These are phyloP conservation scores for Lepidotrigona ventralis DNA, from an alignment of 1,140 invertebrate species.

Conservation along the genomic window DNA sequence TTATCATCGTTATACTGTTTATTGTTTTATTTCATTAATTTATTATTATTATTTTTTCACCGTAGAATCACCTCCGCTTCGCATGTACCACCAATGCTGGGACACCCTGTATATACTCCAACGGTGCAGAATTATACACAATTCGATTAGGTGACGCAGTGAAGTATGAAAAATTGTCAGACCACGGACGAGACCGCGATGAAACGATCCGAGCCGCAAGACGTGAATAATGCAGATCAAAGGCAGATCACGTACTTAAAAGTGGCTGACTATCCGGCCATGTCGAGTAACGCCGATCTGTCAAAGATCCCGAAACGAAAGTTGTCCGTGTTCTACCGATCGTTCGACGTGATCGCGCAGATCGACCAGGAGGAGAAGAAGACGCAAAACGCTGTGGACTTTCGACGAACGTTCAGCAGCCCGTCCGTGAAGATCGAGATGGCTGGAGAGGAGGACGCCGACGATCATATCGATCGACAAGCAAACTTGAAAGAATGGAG, in stretches of 20 bases:
- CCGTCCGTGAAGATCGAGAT: slow-evolving; percentile 17
- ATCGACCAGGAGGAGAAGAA: slow-evolving; percentile 23
- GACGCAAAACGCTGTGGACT: neutral
- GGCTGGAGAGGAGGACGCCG: neutral
- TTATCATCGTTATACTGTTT: too few relatives aligned
- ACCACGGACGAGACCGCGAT: neutral
- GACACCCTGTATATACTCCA: too few relatives aligned
- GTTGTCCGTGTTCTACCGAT: slow-evolving; percentile 64
- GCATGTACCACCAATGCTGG: too few relatives aligned
- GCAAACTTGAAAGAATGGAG: neutral
- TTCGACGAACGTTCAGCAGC: slow-evolving; percentile 17
- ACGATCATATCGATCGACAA: neutral
- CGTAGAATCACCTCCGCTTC: too few relatives aligned
- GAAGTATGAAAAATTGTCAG: neutral
- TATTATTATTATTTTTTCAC: too few relatives aligned
- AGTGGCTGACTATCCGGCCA: neutral
- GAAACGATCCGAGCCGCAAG: neutral
- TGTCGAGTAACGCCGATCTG: neutral
- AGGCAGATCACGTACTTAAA: neutral
- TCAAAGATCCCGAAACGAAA: slow-evolving; percentile 57
- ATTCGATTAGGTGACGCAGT: too few relatives aligned
- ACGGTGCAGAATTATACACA: too few relatives aligned
- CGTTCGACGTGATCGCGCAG: slow-evolving; percentile 63
- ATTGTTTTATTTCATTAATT: too few relatives aligned
- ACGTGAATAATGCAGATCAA: neutral